phyloP scores from a whole-genome alignment of 2,797 vertebrate species.

The Emys orbicularis region DNA sequence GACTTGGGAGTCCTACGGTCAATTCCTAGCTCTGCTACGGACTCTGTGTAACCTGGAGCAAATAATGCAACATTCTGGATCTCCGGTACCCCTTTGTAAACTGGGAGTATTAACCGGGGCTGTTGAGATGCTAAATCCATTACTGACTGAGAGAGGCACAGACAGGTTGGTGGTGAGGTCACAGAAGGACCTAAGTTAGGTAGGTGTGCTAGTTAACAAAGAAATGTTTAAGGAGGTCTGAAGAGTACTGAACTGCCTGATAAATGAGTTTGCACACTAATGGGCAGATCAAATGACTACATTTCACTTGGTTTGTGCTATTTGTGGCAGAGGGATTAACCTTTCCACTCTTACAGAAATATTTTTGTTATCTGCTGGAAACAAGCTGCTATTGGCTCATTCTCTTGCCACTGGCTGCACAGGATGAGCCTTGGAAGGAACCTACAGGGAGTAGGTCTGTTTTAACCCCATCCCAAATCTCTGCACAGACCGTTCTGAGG shows the following conservation, averaged over 20 bases:
- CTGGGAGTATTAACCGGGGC: not conserved
- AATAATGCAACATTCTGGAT: not conserved
- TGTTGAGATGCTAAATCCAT: not conserved
- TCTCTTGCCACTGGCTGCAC: not conserved
- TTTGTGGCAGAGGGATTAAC: not conserved
- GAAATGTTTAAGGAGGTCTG: not conserved
- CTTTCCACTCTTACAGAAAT: not conserved
- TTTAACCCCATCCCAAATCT: not conserved
- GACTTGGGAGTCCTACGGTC: not conserved
- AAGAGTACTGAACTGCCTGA: not conserved
- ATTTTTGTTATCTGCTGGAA: not conserved
- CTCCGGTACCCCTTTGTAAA: not conserved
- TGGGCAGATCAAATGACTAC: not conserved
- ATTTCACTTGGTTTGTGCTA: not conserved
- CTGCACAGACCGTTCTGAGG: not conserved
- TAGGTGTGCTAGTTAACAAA: not conserved
- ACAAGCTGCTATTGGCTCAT: not conserved
- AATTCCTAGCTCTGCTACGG: not conserved
- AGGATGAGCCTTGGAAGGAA: not conserved
- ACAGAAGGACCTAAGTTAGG: not conserved
- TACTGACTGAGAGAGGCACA: not conserved
- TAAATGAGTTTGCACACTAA: not conserved
- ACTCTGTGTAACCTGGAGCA: not conserved
- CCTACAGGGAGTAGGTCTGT: not conserved
- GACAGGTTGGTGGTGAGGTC: not conserved